Conservation (phyloP, 2,113 vertebrate species). For the Nibea coibor region DNA sequence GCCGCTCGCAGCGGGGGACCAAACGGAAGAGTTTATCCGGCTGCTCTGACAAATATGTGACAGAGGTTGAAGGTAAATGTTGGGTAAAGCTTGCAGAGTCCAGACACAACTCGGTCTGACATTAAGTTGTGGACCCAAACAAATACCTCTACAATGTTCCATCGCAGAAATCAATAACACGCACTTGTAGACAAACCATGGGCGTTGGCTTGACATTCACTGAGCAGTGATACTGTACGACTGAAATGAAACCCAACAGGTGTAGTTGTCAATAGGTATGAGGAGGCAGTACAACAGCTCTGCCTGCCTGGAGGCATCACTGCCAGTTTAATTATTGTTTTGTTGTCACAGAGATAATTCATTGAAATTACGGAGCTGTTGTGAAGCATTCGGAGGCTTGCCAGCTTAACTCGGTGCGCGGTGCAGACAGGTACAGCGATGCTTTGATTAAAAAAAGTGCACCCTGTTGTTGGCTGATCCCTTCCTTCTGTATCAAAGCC, state of each 20-base stretch:
- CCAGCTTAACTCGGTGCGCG: constrained; percentile 47
- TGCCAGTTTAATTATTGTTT: constrained; percentile 78
- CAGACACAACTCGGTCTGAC: not conserved
- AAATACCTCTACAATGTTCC: constrained; percentile 2
- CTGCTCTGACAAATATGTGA: constrained; percentile 44
- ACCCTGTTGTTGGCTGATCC: constrained; percentile 40
- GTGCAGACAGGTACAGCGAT: constrained; percentile 43
- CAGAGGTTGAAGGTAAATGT: constrained; percentile 12
- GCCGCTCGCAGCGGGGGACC: constrained; percentile 27
- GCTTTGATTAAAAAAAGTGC: constrained; percentile 42
- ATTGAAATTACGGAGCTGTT: constrained; percentile 69
- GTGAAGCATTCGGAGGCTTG: constrained; percentile 60
- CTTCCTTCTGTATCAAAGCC: constrained; percentile 22
- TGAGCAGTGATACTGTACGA: not conserved
- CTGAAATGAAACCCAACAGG: constrained; percentile 49
- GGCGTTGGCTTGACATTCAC: constrained; percentile 28
- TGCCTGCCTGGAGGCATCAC: constrained; percentile 61
- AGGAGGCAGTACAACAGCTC: constrained; percentile 27
- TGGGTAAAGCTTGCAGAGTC: not conserved
- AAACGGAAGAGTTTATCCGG: constrained; percentile 35
- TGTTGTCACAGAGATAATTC: constrained; percentile 75
- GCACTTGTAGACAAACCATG: not conserved
- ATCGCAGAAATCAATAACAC: constrained; percentile 30
- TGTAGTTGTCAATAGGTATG: constrained; percentile 31
- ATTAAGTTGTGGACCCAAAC: constrained; percentile 17